Base-by-base conservation (phyloP, 2,797 vertebrate species). In the Chloroceryle inda region DNA sequence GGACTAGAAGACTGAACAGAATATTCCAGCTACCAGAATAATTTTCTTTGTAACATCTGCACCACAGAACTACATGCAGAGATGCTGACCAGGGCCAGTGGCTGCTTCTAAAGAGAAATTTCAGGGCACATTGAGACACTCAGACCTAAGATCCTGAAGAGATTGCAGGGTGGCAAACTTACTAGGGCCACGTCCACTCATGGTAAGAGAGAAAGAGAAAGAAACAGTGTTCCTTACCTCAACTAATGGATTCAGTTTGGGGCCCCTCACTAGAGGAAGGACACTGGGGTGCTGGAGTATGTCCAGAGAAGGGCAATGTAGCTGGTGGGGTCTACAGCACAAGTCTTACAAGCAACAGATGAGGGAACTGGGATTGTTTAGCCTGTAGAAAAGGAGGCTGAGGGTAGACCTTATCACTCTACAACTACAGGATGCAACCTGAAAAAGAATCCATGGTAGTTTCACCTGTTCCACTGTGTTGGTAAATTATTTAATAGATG, bases 101-200 rank as follows among this genome's bases (percentile, higher is more conserved):
- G 8, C 35, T 84, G 23, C 24, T 56, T 58, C 20, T 7, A 62
- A 82, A 85, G 44, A 71, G 29, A 85, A 71, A 71, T 76, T 85
- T 83, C 40, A 61, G 56, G 49, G 27, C 33, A 55, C 31, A 9
- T 0, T 58, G 24, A 33, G 31, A 5, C 33, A 50, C 11, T 55
- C 33, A 29, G 11, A 61, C 3, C 16, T 64, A 40, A 40, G 22
- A 82, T 19, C 4, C 27, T 44, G 27, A 81, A 55, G 47, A 62
- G 3, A 37, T 0, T 52, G 6, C 6, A 52, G 29, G 27, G 56
- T 23, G 31, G 40, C 12, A 82, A 45, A 42, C 5, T 59, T 42
- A 3, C 12, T 19, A 75, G 13, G 23, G 3, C 6, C 5, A 4
- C 11, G 9, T 59, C 17, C 29, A 17, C 1, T 0, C 10, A 35